Conservation (phyloP, 2,888 invertebrate species). For the Lumbricus terrestris region DNA sequence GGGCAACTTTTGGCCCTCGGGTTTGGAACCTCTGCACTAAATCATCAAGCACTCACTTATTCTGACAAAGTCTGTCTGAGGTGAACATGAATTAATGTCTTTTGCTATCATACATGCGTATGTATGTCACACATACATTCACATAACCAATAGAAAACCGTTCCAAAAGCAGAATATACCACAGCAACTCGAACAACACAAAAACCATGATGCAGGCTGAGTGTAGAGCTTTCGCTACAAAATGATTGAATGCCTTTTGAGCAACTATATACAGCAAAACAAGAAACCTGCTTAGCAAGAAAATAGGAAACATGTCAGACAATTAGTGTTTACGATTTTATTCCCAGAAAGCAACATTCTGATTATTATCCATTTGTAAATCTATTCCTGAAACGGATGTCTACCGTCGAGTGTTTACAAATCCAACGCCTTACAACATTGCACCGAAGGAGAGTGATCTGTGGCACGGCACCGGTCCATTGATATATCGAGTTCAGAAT, state of each 20-base stretch:
- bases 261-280: neutral
- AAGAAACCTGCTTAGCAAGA: neutral
- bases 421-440: neutral
- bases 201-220: neutral
- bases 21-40: too few relatives aligned
- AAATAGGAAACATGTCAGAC: neutral
- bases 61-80: too few relatives aligned
- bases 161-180: neutral
- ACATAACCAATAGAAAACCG: too few relatives aligned
- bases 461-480: neutral
- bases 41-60: too few relatives aligned
- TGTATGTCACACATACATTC: neutral
- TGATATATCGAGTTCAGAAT: neutral
- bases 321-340: neutral
- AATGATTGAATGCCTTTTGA: neutral
- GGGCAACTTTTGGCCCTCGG: too few relatives aligned
- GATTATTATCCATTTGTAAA: neutral
- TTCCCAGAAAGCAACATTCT: neutral
- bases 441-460: neutral
- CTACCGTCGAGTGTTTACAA: neutral
- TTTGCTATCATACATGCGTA: too few relatives aligned
- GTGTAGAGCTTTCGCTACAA: neutral
- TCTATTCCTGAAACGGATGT: neutral
- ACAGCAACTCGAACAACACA: neutral
- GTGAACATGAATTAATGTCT: too few relatives aligned